Evolutionary conservation across 2,113 vertebrate species (phyloP).

Genomic region (Setophaga coronata): DNA sequence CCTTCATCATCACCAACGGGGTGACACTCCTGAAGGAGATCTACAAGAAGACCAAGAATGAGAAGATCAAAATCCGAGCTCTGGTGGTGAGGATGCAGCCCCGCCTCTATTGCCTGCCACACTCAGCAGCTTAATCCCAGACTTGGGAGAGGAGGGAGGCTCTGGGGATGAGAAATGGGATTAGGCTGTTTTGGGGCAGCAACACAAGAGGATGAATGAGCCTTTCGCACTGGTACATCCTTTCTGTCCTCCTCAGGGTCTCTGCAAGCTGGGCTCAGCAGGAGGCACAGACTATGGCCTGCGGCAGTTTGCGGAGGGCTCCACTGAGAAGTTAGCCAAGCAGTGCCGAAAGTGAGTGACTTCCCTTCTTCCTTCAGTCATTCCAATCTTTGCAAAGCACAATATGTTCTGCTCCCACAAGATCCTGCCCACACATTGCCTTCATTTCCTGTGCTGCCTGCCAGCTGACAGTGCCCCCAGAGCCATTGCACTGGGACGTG

Average conservation of each 20-base stretch:
- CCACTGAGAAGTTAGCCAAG: conserved; percentile 94
- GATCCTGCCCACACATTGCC: neutral
- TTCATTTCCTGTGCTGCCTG: neutral
- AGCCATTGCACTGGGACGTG: neutral
- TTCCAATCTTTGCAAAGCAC: neutral
- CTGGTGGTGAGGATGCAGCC: conserved; percentile 85
- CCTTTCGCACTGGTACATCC: neutral
- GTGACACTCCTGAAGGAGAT: conserved; percentile 91
- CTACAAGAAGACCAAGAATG: conserved; percentile 97
- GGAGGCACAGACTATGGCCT: conserved; percentile 94
- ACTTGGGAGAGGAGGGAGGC: neutral
- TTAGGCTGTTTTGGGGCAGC: neutral
- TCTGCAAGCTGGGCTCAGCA: conserved; percentile 96
- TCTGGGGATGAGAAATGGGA: neutral
- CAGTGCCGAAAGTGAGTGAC: conserved; percentile 93
- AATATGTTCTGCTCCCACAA: neutral
- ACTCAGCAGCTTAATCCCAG: accelerated
- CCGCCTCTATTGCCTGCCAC: neutral
- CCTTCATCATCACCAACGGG: conserved; percentile 95
- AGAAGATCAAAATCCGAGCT: conserved; percentile 95
- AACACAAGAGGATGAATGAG: neutral
- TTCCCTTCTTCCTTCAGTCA: neutral
- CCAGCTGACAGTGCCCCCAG: neutral
- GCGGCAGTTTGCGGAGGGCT: conserved; percentile 96
- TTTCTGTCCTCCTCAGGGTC: conserved; percentile 77